These are phyloP conservation scores for Amphiprion clarkii DNA, from an alignment of 2,797 vertebrate species.

Conservation along the genomic window DNA sequence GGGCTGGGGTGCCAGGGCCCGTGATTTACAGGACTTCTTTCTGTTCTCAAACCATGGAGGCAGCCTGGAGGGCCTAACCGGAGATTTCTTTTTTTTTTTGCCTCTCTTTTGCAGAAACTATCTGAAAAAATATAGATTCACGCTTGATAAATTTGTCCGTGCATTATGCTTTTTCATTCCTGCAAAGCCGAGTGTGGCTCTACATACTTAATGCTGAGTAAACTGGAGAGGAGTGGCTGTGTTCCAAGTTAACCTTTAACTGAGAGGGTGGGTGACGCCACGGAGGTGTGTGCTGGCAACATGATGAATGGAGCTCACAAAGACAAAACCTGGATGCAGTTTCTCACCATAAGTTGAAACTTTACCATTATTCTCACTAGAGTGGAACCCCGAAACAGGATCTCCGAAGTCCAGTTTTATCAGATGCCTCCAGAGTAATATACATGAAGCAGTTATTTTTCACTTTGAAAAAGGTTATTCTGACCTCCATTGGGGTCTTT, in stretches of 20 bases:
- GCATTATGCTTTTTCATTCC: slow-evolving; percentile 35
- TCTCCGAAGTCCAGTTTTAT: slow-evolving; percentile 54
- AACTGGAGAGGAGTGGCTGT: slow-evolving; percentile 46
- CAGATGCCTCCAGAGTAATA: slow-evolving; percentile 57
- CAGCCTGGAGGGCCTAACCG: slow-evolving; percentile 30
- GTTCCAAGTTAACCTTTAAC: slow-evolving; percentile 72
- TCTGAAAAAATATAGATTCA: slow-evolving; percentile 18
- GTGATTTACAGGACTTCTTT: slow-evolving; percentile 70
- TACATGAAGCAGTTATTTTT: slow-evolving; percentile 71
- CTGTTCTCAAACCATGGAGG: slow-evolving; percentile 36
- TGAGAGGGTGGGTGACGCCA: slow-evolving; percentile 55
- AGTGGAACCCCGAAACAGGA: slow-evolving; percentile 24
- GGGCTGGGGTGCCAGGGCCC: slow-evolving; percentile 63
- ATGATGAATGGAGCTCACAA: slow-evolving; percentile 63
- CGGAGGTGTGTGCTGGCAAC: slow-evolving; percentile 55
- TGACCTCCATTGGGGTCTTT: slow-evolving; percentile 71
- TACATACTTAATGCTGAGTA: slow-evolving; percentile 52
- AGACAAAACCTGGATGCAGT: slow-evolving; percentile 49
- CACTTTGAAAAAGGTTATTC: slow-evolving; percentile 76
- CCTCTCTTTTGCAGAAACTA: slow-evolving; percentile 27
- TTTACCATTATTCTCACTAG: slow-evolving; percentile 38
- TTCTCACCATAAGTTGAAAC: slow-evolving; percentile 53
- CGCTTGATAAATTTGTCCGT: slow-evolving; percentile 20
- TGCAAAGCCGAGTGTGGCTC: slow-evolving; percentile 34
- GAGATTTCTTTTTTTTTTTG: slow-evolving; percentile 10